A percentile compares a stretch with the other conserved stretches of the same genome.
phyloP scores from a whole-genome alignment of 2,888 invertebrate species.

The Athalia circularis region DNA sequence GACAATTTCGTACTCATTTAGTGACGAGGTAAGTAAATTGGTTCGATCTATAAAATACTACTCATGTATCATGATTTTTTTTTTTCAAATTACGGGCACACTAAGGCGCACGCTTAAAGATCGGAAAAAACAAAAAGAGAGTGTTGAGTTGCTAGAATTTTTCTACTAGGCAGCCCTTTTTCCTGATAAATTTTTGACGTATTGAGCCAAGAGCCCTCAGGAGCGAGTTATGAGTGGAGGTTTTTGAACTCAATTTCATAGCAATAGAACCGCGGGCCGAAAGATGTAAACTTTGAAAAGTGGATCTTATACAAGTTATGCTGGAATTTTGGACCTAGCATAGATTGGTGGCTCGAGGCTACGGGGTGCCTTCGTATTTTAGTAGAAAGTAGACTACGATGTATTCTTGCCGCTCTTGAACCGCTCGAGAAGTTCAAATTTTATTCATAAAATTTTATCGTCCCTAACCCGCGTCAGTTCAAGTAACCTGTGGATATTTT shows the following conservation, averaged over 20 bases:
- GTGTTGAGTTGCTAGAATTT: no score
- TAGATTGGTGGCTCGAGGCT: constrained; percentile 32
- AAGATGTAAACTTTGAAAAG: constrained; percentile 36
- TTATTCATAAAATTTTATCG: constrained; percentile 37
- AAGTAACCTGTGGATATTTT: constrained; percentile 24
- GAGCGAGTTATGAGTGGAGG: constrained; percentile 19
- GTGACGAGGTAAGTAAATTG: no score
- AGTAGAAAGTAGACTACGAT: constrained; percentile 37
- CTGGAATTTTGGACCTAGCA: constrained; percentile 37
- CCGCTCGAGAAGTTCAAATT: constrained; percentile 28
- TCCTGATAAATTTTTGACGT: neutral
- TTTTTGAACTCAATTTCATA: constrained; percentile 28
- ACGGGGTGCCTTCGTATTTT: constrained; percentile 32
- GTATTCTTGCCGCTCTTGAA: constrained; percentile 26
- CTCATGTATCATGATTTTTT: no score
- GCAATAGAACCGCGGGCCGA: constrained; percentile 27
- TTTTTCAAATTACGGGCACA: no score
- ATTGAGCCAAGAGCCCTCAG: neutral
- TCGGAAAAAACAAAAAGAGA: no score
- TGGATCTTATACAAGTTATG: constrained; percentile 34
- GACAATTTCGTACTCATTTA: no score
- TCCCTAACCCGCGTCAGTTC: constrained; percentile 19
- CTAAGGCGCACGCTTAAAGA: no score
- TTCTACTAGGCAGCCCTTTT: neutral
- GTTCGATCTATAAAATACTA: no score